Evolutionary conservation across 2,113 vertebrate genomes (phyloP), one percentile per base, ranked within the genome.

Genomic region (Syngnathus typhle): DNA sequence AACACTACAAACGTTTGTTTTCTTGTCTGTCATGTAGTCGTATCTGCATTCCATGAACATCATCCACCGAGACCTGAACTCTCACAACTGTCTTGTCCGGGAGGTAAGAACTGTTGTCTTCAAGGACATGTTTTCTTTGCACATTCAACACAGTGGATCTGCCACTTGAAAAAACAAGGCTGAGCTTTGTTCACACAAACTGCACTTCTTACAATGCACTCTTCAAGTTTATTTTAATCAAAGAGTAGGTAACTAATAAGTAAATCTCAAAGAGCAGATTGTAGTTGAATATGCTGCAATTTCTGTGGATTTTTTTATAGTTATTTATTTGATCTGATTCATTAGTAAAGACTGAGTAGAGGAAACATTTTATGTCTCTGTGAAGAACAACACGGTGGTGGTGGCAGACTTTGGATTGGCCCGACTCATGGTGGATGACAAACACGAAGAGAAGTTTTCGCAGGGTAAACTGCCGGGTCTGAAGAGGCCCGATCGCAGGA

Each of bases 31-130:
- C 68, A 61, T 55, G 68, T 58, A 92, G 91, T 64, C 95, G 27
- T 99, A 99, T 84, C 92, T 99, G 81, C 97, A 99, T 84, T 96
- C 96, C 80, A 98, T 98, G 97, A 98, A 96, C 87, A 95, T 98
- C 82, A 98, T 99, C 88, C 96, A 99, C 82, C 91, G 97, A 0
- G 96, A 98, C 83, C 94, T 99, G 84, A 99, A 98, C 87, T 98
- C 96, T 7, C 91, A 97, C 92, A 99, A 99, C 91, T 99, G 97
- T 87, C 93, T 99, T 0, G 96, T 99, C 65, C 91, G 94, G 39
- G 96, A 98, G 93, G 94, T 94, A 78, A 91, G 91, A 70, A 9
- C 62, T 38, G 13, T 58, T 36, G 64, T 36, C 21, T 56, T 69
- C 47, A 70, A 62, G 64, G 63, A 37, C 32, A 37, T 81, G 78